A percentile compares a stretch with the other conserved stretches of the same genome.
These are phyloP conservation scores for Lagenorhynchus albirostris DNA, from an alignment of 2,113 vertebrate genomes.

Conservation along the genomic window DNA sequence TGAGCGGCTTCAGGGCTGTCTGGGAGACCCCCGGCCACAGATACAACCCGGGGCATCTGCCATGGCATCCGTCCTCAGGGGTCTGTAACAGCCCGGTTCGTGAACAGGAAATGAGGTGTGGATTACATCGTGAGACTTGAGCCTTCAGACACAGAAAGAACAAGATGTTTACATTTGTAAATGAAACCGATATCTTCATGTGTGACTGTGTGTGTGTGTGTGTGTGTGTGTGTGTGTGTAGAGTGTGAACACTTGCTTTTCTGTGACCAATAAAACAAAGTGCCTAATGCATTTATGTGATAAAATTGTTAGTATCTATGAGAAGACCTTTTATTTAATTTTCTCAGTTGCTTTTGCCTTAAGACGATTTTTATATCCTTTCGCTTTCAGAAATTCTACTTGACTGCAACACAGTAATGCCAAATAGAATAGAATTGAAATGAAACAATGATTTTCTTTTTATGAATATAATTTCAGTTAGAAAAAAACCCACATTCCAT, in stretches of 20 bases:
- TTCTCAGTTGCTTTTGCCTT: not conserved
- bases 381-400: not conserved
- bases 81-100: accelerated
- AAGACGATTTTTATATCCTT: not conserved
- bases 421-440: not conserved
- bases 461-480: not conserved
- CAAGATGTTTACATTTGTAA: accelerated
- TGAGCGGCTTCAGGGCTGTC: no score
- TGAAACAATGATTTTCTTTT: not conserved
- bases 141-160: not conserved
- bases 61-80: not conserved
- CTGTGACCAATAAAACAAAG: not conserved
- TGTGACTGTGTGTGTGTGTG: not conserved
- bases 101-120: no score
- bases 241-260: not conserved
- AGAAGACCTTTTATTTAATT: not conserved
- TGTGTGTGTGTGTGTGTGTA: no score
- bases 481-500: not conserved
- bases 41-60: not conserved
- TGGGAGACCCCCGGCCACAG: not conserved
- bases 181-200: not conserved
- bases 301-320: not conserved
- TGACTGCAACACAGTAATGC: no score
- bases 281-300: not conserved
- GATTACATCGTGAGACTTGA: not conserved